Base-by-base conservation (phyloP, 2,888 invertebrate species). In the Aspidapion aeneum region DNA sequence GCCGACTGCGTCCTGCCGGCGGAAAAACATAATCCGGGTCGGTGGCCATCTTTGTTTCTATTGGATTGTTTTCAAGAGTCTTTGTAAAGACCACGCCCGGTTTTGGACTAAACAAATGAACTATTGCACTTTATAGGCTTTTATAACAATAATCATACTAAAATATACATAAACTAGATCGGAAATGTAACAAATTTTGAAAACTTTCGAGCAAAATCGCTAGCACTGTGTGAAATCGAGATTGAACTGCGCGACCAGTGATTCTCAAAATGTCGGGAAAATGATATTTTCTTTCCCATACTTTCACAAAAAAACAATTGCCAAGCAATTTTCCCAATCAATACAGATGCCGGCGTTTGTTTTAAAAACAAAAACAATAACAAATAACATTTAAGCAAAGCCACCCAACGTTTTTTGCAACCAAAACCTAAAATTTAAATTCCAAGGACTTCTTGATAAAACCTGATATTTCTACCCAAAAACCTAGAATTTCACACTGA, bases 21-120 rank as follows among this genome's bases (percentile, higher is more conserved):
- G n/a, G n/a, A n/a, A n/a, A n/a, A n/a, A n/a, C n/a, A n/a, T 55
- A 18, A 35, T 57, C n/a, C n/a, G 48, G 2, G n/a, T 73, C 65
- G 61, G 66, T 71, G 68, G 73, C 71, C 73, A 73, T 73, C 62
- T 71, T 73, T 68, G 62, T 69, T 70, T 68, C 69, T 70, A 71
- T 70, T 66, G 18, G 21, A 55, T 35, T 54, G n/a, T 56, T 21
- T 49, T n/a, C n/a, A n/a, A 16, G 1, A 17, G 52, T 57, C 56
- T 57, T 57, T 55, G 56, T 57, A 12, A 3, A 12, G 35, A 12
- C 35, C 35, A 35, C 35, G 12, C 35, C 35, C 35, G 35, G 12
- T 35, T 35, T 35, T 35, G 35, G 35, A 35, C n/a, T n/a, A 35
- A 35, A 35, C 35, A 3, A 35, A 35, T 35, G 12, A 35, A 35